Percentiles rank a stretch among this genome's conserved stretches.
These are phyloP conservation scores for Metallyticus violacea DNA, from an alignment of 2,888 invertebrate genomes.

Conservation along the genomic window DNA sequence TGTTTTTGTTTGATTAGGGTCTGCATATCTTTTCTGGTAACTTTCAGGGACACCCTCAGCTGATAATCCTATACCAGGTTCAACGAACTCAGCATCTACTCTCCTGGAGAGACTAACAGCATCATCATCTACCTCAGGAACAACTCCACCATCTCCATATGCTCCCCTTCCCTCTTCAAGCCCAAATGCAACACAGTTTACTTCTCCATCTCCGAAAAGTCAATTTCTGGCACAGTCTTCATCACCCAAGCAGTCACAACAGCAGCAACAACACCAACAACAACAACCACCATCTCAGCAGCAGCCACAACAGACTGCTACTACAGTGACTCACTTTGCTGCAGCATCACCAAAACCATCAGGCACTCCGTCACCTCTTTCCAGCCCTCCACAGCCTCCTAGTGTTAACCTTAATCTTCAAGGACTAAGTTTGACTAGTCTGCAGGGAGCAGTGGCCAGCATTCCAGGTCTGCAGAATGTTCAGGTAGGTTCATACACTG, in stretches of 20 bases:
- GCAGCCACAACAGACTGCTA: neutral
- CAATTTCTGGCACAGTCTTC: slow-evolving; percentile 22
- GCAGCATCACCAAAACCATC: slow-evolving; percentile 25
- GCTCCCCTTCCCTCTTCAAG: neutral
- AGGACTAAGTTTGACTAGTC: slow-evolving; percentile 68
- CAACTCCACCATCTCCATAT: slow-evolving; percentile 14
- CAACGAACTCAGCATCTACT: slow-evolving; percentile 44
- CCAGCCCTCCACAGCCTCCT: slow-evolving; percentile 47
- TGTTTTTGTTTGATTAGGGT: too few species aligned
- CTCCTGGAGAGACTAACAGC: slow-evolving; percentile 53
- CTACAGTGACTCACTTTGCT: neutral
- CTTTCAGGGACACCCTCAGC: slow-evolving; percentile 55
- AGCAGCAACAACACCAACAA: slow-evolving; percentile 13
- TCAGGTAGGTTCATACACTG: slow-evolving; percentile 52
- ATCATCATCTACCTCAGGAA: slow-evolving; percentile 37
- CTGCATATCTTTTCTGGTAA: neutral
- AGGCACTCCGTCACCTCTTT: slow-evolving; percentile 47
- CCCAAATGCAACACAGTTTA: neutral
- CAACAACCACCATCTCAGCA: slow-evolving; percentile 24
- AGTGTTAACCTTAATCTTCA: slow-evolving; percentile 51
- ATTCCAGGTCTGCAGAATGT: slow-evolving; percentile 75
- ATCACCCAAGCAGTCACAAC: slow-evolving; percentile 21
- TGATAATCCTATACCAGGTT: slow-evolving; percentile 56
- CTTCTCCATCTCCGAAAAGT: slow-evolving; percentile 6
- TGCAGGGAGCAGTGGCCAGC: slow-evolving; percentile 50